phyloP scores from a whole-genome alignment of 2,888 invertebrate genomes.

The Cephus spinipes region DNA sequence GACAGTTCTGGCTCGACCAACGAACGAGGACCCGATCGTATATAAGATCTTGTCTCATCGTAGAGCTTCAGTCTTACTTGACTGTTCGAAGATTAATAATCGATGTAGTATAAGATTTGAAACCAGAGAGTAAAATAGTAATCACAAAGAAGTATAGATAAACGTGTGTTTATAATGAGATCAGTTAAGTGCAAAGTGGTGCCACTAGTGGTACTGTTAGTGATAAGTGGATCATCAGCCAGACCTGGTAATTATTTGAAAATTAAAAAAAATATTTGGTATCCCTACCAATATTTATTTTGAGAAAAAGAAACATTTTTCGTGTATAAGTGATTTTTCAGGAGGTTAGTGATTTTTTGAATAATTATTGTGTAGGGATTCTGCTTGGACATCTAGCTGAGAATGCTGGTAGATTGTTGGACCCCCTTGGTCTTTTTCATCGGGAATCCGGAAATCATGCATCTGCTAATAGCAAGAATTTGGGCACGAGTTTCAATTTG shows the following conservation, averaged over 20 bases:
- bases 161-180: constrained; percentile 37
- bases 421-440: constrained; percentile 51
- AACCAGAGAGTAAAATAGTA: background rate
- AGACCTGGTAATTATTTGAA: constrained; percentile 47
- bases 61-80: constrained; percentile 54
- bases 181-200: constrained; percentile 51
- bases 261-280: background rate
- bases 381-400: constrained; percentile 23
- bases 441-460: constrained; percentile 22
- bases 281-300: constrained; percentile 5
- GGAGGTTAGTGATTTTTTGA: too few species aligned
- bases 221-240: constrained; percentile 39
- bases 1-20: constrained; percentile 49
- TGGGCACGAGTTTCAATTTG: constrained; percentile 43
- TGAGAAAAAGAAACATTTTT: constrained; percentile 11
- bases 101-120: background rate
- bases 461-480: constrained; percentile 19
- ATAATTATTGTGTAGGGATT: too few species aligned
- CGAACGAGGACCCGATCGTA: constrained; percentile 46
- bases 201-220: constrained; percentile 48
- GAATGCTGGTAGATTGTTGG: constrained; percentile 38
- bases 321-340: constrained; percentile 3
- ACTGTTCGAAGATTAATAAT: constrained; percentile 40
- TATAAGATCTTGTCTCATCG: constrained; percentile 57
- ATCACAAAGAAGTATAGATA: background rate